Evolutionary conservation across 92 coral and sea anemone species (phyloP).

Genomic region (Montipora capitata): DNA sequence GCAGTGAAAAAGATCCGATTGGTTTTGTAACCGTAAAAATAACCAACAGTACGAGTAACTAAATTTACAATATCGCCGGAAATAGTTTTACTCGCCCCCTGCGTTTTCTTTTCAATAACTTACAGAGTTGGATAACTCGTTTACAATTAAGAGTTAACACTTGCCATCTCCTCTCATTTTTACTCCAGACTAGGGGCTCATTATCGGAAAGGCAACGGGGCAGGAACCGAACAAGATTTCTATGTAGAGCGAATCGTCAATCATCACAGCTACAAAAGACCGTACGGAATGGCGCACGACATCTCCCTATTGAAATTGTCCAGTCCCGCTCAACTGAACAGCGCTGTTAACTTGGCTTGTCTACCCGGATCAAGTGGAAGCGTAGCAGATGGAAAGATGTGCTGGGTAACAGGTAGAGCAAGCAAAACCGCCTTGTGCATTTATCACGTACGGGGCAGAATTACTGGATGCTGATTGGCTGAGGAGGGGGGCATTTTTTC

Average conservation of each 20-base stretch:
- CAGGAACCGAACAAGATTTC: slow-evolving; percentile 25
- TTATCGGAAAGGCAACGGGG: background rate
- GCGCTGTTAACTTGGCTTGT: slow-evolving; percentile 48
- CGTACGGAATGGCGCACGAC: slow-evolving; percentile 41
- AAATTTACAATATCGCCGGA: too few species aligned
- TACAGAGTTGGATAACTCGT: too few species aligned
- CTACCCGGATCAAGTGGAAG: slow-evolving; percentile 28
- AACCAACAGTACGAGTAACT: too few species aligned
- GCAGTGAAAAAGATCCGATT: too few species aligned
- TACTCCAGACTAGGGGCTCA: slow-evolving; percentile 29
- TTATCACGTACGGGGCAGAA: too few species aligned
- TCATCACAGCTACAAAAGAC: slow-evolving; percentile 30
- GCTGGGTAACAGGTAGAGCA: slow-evolving; percentile 66
- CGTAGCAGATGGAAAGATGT: slow-evolving; percentile 51
- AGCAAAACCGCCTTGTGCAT: background rate
- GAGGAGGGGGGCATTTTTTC: too few species aligned
- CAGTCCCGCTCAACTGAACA: slow-evolving; percentile 49
- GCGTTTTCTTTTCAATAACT: too few species aligned
- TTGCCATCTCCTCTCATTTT: background rate
- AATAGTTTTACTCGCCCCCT: too few species aligned
- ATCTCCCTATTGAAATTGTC: slow-evolving; percentile 37
- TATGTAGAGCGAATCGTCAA: background rate
- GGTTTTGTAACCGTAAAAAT: too few species aligned
- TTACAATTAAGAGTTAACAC: too few species aligned
- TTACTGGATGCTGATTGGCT: too few species aligned